A percentile compares a stretch with the other conserved stretches of the same genome.
phyloP scores from a whole-genome alignment of 2,888 invertebrate genomes.

The Scaptomyza polygonia region DNA sequence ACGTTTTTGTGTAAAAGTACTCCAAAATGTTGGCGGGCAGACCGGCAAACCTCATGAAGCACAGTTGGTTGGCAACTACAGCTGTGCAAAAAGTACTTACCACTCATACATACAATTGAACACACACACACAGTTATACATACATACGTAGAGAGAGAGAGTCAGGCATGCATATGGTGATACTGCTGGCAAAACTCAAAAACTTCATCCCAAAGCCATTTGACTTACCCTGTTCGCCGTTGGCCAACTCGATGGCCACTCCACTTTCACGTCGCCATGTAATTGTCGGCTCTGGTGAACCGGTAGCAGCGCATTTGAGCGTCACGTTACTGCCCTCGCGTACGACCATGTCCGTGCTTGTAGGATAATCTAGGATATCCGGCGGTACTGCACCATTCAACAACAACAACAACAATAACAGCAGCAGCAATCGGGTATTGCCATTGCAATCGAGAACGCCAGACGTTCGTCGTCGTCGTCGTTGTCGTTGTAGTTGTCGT shows the following conservation, averaged over 20 bases:
- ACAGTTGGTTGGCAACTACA: slow-evolving; percentile 49
- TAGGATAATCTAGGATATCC: slow-evolving; percentile 93
- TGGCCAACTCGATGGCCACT: slow-evolving; percentile 89
- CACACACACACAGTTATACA: slow-evolving; percentile 6
- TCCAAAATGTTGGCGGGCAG: slow-evolving; percentile 66
- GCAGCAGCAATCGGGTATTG: slow-evolving; percentile 19
- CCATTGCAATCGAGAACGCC: slow-evolving; percentile 61
- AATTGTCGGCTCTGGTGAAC: slow-evolving; percentile 94
- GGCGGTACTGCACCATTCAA: slow-evolving; percentile 88
- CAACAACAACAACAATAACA: slow-evolving; percentile 30
- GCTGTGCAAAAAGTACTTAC: slow-evolving; percentile 70
- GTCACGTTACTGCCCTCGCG: slow-evolving; percentile 94
- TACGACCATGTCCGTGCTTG: slow-evolving; percentile 93
- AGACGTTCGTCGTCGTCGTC: slow-evolving; percentile 55
- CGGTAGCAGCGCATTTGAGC: slow-evolving; percentile 93
- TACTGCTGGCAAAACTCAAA: slow-evolving; percentile 32
- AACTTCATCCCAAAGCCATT: slow-evolving; percentile 38
- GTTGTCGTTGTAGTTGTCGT: slow-evolving; percentile 20
- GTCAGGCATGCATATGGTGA: slow-evolving; percentile 47
- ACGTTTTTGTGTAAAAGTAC: slow-evolving; percentile 76
- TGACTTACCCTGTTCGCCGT: slow-evolving; percentile 88
- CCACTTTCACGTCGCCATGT: slow-evolving; percentile 94
- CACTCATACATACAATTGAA: slow-evolving; percentile 39
- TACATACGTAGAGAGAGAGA: slow-evolving; percentile 4
- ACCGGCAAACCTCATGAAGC: slow-evolving; percentile 59